phyloP scores from a whole-genome alignment of 2,888 invertebrate genomes.

The Troides oblongomaculatus region DNA sequence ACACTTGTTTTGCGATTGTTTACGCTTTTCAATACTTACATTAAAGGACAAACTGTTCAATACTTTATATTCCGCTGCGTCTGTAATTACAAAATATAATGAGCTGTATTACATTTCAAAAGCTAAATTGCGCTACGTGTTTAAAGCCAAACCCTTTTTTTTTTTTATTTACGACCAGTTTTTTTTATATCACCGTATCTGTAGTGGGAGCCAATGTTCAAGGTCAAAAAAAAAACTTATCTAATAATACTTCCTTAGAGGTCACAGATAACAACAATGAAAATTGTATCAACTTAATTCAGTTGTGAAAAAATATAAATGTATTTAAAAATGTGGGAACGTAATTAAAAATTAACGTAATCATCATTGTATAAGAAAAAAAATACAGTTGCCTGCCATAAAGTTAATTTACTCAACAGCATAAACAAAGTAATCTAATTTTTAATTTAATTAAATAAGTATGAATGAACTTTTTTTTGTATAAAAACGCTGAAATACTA shows the following conservation, averaged over 20 bases:
- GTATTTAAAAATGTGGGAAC: neutral
- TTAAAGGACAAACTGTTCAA: neutral
- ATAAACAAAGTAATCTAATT: no score
- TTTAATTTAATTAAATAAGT: no score
- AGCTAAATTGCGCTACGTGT: neutral
- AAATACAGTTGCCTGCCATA: neutral
- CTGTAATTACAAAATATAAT: neutral
- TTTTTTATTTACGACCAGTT: neutral
- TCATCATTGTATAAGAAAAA: neutral
- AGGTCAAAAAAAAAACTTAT: constrained; percentile 38
- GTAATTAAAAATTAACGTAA: neutral
- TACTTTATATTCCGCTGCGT: neutral
- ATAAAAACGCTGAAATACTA: no score
- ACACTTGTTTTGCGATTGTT: neutral
- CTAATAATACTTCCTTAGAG: constrained; percentile 36
- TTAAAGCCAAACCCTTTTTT: neutral
- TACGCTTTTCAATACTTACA: neutral
- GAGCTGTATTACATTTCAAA: neutral
- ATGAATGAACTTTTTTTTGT: no score
- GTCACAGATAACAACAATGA: constrained; percentile 14
- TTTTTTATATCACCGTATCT: constrained; percentile 31
- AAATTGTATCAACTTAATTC: constrained; percentile 9
- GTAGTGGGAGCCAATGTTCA: constrained; percentile 43
- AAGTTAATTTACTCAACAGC: no score
- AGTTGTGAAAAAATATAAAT: constrained; percentile 1